Evolutionary conservation across 2,113 vertebrate species (phyloP).

Genomic region (Neofelis nebulosa): DNA sequence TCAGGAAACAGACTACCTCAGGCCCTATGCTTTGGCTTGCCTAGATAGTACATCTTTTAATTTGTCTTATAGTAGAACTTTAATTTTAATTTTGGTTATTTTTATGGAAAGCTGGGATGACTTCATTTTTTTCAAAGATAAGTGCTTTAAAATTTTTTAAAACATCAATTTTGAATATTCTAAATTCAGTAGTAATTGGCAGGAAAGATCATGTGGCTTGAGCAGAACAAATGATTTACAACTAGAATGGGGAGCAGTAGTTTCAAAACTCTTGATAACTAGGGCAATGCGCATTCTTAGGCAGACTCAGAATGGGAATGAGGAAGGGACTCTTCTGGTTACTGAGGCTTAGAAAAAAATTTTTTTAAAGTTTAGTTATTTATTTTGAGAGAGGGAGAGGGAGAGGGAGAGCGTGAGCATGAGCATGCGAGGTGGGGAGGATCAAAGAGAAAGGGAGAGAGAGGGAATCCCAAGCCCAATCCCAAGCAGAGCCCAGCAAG

Average conservation of each 20-base stretch:
- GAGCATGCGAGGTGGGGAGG: no score
- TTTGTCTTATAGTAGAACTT: background rate
- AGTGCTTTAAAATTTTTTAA: background rate
- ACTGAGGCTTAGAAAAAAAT: background rate
- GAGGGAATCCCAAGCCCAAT: no score
- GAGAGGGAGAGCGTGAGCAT: no score
- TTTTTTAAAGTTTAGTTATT: no score
- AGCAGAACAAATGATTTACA: background rate
- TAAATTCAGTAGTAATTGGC: background rate
- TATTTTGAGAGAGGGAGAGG: no score
- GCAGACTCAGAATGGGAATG: background rate
- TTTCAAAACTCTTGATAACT: background rate
- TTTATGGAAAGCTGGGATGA: background rate
- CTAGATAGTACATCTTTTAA: background rate
- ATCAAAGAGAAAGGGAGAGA: no score
- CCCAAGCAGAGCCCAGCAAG: no score
- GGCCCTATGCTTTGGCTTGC: background rate
- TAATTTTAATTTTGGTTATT: conserved; percentile 9
- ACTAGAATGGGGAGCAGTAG: background rate
- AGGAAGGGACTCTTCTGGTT: background rate
- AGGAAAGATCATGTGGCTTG: background rate
- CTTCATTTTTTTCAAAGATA: background rate
- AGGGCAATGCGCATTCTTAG: background rate
- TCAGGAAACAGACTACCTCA: conserved; percentile 1
- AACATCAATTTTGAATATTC: conserved; percentile 17